phyloP scores from a whole-genome alignment of 2,113 vertebrate species.

The Entomyzon cyanotis region DNA sequence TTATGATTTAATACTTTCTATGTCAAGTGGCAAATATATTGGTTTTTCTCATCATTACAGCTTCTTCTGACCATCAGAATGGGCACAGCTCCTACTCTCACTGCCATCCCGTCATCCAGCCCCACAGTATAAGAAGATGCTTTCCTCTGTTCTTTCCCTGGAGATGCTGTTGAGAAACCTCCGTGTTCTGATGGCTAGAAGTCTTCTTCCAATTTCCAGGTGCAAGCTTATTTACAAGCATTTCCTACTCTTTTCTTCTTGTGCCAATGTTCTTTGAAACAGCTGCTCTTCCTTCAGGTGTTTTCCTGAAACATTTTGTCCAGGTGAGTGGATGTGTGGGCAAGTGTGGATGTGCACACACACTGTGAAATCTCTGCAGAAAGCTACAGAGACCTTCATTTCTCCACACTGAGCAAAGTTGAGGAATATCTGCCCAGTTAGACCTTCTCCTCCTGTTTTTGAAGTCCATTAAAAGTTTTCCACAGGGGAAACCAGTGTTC shows the following conservation, averaged over 20 bases:
- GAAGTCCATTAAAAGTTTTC: background rate
- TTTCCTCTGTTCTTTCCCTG: background rate
- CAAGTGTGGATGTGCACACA: background rate
- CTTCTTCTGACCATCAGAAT: background rate
- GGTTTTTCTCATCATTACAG: background rate
- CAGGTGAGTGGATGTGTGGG: background rate
- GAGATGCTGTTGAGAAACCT: background rate
- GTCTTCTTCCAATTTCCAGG: background rate
- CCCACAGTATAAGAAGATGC: background rate
- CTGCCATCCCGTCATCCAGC: background rate
- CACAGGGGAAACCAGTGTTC: background rate
- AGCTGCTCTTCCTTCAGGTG: background rate
- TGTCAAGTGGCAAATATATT: background rate
- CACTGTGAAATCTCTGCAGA: background rate
- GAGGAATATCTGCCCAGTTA: background rate
- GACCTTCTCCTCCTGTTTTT: background rate
- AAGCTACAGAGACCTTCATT: background rate
- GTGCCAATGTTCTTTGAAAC: background rate
- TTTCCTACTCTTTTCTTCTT: background rate
- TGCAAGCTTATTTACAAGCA: background rate
- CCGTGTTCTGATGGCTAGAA: background rate
- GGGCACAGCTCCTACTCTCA: background rate
- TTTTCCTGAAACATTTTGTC: background rate
- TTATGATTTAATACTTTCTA: background rate
- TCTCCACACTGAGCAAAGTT: background rate